Base-by-base conservation (phyloP, 2,113 vertebrate species). In the Talpa occidentalis region DNA sequence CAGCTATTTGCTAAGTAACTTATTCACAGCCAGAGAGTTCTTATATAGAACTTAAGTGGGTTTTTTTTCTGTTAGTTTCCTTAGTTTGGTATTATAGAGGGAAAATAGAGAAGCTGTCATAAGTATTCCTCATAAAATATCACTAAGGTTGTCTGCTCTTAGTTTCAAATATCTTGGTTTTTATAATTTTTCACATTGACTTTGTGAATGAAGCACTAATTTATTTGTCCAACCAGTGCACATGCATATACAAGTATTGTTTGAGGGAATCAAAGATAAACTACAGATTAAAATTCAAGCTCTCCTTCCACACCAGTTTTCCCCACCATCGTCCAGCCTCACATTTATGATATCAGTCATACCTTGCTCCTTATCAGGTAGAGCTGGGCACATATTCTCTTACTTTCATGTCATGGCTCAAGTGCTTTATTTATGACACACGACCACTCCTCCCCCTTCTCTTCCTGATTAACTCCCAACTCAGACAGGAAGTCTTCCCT, bases 111-210 rank as follows among this genome's bases (percentile, higher is more conserved):
- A 72, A 21, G 22, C 40, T 17, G 1, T 74, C 40, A 28, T 76
- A 89, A 87, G 24, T 24, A 47, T 79, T 86, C 73, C 49, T 79
- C 30, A 56, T 66, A 82, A 76, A 90, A 77, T 88, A 21, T 52
- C n/a, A 60, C 35, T 37, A 19, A 81, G 26, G 32, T 72, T 64
- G 2, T 2, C 35, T 40, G 2, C 37, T 59, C 40, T 94, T 54
- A 74, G 42, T 14, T 66, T 69, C 82, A 70, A 30, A 72, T 81
- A 62, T 40, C 78, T 82, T 66, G 26, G 24, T 52, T 92, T 90
- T 76, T 42, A 32, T 42, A 6, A 24, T 60, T 28, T 92, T 77
- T 83, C 56, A 32, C 9, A 4, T 26, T 86, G 62, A 10, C 85
- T 77, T 93, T 86, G n/a, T n/a, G 54, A 56, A 22, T 56, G 69